Evolutionary conservation across 2,888 invertebrate species (phyloP).

Genomic region (Ectemnius lituratus): DNA sequence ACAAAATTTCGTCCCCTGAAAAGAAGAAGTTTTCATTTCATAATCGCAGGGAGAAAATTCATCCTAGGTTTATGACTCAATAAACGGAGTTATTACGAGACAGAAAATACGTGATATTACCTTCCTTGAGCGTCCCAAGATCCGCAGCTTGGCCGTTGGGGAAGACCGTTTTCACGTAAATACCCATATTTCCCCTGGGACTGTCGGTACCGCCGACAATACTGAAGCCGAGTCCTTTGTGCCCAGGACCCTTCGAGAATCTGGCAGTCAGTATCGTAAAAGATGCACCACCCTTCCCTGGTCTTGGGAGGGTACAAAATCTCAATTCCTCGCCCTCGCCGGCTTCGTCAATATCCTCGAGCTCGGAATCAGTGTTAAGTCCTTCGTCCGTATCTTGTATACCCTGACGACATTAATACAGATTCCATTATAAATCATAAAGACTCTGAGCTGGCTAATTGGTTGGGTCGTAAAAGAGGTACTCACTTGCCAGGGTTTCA

Average conservation of each 20-base stretch:
- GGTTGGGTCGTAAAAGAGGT: background rate
- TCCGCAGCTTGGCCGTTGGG: slow-evolving; percentile 92
- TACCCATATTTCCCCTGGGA: slow-evolving; percentile 91
- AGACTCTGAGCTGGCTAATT: background rate
- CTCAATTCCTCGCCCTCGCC: slow-evolving; percentile 79
- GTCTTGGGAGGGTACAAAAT: slow-evolving; percentile 82
- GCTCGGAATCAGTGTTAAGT: slow-evolving; percentile 73
- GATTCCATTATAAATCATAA: slow-evolving; percentile 3
- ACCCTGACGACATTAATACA: slow-evolving; percentile 50
- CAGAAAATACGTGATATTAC: slow-evolving; percentile 76
- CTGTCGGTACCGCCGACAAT: slow-evolving; percentile 94
- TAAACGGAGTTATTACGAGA: too few relatives aligned
- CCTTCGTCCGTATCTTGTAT: slow-evolving; percentile 73
- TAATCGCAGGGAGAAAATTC: too few relatives aligned
- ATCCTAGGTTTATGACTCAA: too few relatives aligned
- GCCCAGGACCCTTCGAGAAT: slow-evolving; percentile 89
- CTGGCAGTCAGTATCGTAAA: slow-evolving; percentile 81
- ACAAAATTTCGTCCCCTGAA: slow-evolving; percentile 89
- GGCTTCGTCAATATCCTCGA: slow-evolving; percentile 78
- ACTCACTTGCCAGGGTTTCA: slow-evolving; percentile 70
- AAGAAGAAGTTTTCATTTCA: slow-evolving; percentile 45
- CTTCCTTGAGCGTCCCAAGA: slow-evolving; percentile 88
- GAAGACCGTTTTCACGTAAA: slow-evolving; percentile 92
- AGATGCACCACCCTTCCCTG: slow-evolving; percentile 78
- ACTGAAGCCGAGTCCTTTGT: slow-evolving; percentile 92